Percentiles rank a stretch among this genome's conserved stretches.
Conservation (phyloP, 2,797 vertebrate species). For the Catamblyrhynchus diadema region DNA sequence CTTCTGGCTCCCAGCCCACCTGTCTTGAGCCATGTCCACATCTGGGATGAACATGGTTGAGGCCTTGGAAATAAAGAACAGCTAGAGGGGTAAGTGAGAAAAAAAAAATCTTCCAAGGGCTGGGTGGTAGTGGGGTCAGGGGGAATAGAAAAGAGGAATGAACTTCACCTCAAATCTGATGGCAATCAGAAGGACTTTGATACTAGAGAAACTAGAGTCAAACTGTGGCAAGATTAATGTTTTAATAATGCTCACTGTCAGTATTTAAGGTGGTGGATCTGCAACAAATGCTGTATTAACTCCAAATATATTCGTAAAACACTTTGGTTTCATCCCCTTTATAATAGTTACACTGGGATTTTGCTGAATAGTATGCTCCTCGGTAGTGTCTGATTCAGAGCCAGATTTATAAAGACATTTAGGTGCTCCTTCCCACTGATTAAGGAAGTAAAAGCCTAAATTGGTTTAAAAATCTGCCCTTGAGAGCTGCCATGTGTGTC, state of each 20-base stretch:
- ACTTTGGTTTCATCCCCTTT: background rate
- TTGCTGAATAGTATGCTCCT: slow-evolving; percentile 3
- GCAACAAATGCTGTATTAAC: background rate
- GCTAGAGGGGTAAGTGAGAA: fast-evolving
- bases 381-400: background rate
- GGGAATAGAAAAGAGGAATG: background rate
- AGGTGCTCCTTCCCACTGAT: slow-evolving; percentile 32
- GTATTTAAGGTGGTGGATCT: background rate
- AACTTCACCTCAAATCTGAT: background rate
- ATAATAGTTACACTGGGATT: background rate
- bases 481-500: background rate
- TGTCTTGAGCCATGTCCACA: background rate
- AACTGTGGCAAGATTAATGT: background rate
- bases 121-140: fast-evolving
- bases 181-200: background rate
- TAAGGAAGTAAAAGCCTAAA: slow-evolving; percentile 40
- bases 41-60: background rate
- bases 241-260: background rate
- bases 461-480: slow-evolving; percentile 14
- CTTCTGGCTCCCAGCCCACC: background rate
- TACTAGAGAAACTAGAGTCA: background rate
- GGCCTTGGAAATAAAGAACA: background rate
- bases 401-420: slow-evolving; percentile 42
- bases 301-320: background rate
- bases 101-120: background rate